A percentile compares a stretch with the other conserved stretches of the same genome.
phyloP scores from a whole-genome alignment of 1,140 invertebrate genomes.

The Sarcophaga peregrina region DNA sequence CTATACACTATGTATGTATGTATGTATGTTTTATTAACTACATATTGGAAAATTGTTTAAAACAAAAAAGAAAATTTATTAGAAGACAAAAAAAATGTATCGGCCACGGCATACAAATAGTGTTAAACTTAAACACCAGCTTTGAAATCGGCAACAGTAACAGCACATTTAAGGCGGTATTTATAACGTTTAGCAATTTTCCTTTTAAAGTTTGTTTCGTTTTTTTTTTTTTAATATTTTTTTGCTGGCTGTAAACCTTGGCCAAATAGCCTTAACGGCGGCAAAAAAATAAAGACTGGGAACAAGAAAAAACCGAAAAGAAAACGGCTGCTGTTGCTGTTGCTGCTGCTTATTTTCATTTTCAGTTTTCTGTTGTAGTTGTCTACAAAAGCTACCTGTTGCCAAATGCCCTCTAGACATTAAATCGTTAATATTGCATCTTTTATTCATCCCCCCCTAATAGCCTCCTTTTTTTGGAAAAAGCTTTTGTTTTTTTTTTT shows the following conservation, averaged over 20 bases:
- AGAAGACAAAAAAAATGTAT: neutral
- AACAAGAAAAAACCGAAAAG: neutral
- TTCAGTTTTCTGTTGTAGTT: neutral
- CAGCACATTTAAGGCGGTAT: neutral
- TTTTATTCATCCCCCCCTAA: neutral
- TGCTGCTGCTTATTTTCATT: neutral
- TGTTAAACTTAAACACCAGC: neutral
- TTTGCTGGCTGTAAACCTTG: neutral
- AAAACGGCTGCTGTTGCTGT: neutral
- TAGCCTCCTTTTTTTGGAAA: neutral
- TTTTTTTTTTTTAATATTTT: no score
- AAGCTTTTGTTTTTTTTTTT: neutral
- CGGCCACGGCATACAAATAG: neutral
- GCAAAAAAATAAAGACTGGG: neutral
- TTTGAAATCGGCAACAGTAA: neutral
- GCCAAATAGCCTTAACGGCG: neutral
- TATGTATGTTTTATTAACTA: neutral
- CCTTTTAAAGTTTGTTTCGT: no score
- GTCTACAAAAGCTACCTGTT: slow-evolving; percentile 50
- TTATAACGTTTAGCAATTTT: neutral
- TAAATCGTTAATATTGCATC: slow-evolving; percentile 46
- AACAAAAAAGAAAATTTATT: neutral
- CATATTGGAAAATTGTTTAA: neutral
- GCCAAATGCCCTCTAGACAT: slow-evolving; percentile 53
- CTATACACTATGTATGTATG: neutral